These are phyloP conservation scores for Oenanthe oenanthe DNA, from an alignment of 2,113 vertebrate species.

Conservation along the genomic window DNA sequence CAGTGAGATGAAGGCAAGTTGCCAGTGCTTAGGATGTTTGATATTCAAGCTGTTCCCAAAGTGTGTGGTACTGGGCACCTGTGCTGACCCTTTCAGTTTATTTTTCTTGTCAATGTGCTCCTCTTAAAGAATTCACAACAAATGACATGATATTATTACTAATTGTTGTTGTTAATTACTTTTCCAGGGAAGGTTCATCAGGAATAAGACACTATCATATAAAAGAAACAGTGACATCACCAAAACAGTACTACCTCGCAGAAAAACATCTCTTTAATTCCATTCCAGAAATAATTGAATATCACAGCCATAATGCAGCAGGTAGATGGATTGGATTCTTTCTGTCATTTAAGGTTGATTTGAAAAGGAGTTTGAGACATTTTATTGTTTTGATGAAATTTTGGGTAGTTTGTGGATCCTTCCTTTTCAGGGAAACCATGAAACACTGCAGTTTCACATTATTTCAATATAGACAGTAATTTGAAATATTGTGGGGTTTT, in stretches of 20 bases:
- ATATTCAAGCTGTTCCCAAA: not conserved
- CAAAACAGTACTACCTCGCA: slow-evolving; percentile 86
- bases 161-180: not conserved
- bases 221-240: slow-evolving; percentile 79
- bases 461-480: not conserved
- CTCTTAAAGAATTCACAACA: not conserved
- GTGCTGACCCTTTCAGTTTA: not conserved
- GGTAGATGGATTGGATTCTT: slow-evolving; percentile 71
- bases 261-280: slow-evolving; percentile 89
- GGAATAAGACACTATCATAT: slow-evolving; percentile 88
- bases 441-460: not conserved
- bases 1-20: rapidly evolving
- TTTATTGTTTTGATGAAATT: not conserved
- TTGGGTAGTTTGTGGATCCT: not conserved
- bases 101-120: not conserved
- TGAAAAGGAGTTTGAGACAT: not conserved
- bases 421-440: not conserved
- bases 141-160: not conserved
- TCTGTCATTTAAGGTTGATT: not conserved
- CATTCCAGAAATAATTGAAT: slow-evolving; percentile 92
- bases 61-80: rapidly evolving
- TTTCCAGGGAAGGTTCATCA: slow-evolving; percentile 77
- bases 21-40: not conserved
- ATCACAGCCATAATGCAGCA: slow-evolving; percentile 95
- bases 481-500: not conserved